phyloP scores from a whole-genome alignment of 2,888 invertebrate species.

The Patella ulyssiponensis region DNA sequence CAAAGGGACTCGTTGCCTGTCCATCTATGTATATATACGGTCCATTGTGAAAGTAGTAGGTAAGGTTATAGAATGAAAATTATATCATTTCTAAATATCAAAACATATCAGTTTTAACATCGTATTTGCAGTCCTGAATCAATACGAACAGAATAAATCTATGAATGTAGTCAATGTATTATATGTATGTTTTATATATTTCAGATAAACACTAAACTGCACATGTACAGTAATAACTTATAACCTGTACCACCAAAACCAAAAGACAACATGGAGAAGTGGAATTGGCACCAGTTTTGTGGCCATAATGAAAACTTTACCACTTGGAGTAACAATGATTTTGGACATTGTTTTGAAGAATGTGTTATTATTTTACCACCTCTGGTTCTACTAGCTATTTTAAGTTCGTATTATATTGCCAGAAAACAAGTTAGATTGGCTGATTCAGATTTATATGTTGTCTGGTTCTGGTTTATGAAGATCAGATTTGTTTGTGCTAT shows the following conservation, averaged over 20 bases:
- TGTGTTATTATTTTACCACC: conserved; percentile 82
- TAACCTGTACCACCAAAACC: not conserved
- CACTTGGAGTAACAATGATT: conserved; percentile 78
- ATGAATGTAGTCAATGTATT: no score
- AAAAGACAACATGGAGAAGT: not conserved
- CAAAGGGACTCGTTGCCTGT: no score
- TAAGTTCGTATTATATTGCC: conserved; percentile 88
- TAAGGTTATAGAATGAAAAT: no score
- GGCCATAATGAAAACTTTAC: conserved; percentile 62
- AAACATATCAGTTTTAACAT: no score
- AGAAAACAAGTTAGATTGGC: conserved; percentile 78
- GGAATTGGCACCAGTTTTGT: conserved; percentile 61
- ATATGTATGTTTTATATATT: no score
- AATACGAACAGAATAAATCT: no score
- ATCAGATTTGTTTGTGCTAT: conserved; percentile 74
- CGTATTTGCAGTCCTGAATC: no score
- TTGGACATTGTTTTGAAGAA: conserved; percentile 89
- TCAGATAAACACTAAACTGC: not conserved
- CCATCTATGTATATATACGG: no score
- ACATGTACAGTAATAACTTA: not conserved
- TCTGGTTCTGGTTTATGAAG: conserved; percentile 65
- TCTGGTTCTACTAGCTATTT: conserved; percentile 81
- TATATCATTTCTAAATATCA: no score
- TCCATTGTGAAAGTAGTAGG: no score
- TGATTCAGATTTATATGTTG: conserved; percentile 77